Percentiles rank a stretch among this genome's conserved stretches.
Evolutionary conservation across 2,888 invertebrate species (phyloP).

Genomic region (Drosophila percnosoma): DNA sequence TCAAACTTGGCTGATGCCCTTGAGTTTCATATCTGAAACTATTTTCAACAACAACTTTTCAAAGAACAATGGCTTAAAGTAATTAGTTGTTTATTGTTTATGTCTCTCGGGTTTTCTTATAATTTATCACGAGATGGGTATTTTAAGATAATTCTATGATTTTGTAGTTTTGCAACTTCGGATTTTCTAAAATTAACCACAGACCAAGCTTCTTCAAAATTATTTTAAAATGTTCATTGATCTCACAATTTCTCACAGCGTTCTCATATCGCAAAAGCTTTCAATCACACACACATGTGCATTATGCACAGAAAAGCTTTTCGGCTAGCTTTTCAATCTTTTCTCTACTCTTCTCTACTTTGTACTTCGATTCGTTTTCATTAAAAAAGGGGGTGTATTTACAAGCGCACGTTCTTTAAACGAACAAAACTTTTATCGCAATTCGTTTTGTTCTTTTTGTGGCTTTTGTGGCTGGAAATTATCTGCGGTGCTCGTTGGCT

Average conservation of each 20-base stretch:
- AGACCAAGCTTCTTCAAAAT: not conserved
- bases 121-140: not conserved
- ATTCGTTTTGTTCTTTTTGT: slow-evolving; percentile 43
- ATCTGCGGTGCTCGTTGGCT: slow-evolving; percentile 28
- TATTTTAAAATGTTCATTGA: not conserved
- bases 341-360: not conserved
- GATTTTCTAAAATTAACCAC: not conserved
- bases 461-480: slow-evolving; percentile 46
- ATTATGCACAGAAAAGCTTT: slow-evolving; percentile 4
- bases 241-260: not conserved
- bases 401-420: slow-evolving; percentile 12
- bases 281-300: not conserved
- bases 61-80: not conserved
- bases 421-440: slow-evolving; percentile 41
- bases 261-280: slow-evolving; percentile 5
- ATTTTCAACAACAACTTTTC: not conserved
- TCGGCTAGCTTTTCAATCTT: slow-evolving; percentile 1
- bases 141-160: not conserved
- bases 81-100: not conserved
- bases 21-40: not conserved
- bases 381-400: slow-evolving; percentile 66
- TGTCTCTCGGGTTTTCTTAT: not conserved
- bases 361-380: slow-evolving; percentile 11
- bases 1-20: not conserved
- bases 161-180: not conserved